Base-by-base conservation (phyloP, 2,797 vertebrate genomes). In the Epinephelus malabaricus region DNA sequence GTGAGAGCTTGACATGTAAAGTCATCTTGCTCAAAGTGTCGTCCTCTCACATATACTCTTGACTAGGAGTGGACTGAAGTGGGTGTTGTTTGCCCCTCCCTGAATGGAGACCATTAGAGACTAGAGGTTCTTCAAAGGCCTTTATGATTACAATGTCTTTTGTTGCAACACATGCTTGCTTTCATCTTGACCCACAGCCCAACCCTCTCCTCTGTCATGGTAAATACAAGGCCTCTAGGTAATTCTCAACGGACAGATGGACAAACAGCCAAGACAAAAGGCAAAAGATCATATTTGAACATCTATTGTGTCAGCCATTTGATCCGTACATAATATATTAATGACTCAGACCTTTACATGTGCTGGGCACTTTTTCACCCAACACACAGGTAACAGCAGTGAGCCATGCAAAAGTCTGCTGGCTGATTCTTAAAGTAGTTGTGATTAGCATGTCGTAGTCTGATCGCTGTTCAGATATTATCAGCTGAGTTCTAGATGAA, bases 101-200 rank as follows among this genome's bases (percentile, higher is more conserved):
- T 64, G 30, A 77, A 79, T 30, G 23, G 45, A 23, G 77, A 80
- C 78, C 85, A 89, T 89, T 85, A 92, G 21, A 87, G 83, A 76
- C 77, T 43, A 9, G 58, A 85, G 75, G 65, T 62, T 85, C 86
- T 88, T 89, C 81, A 91, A 85, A 90, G 86, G 66, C 78, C 25
- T 50, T 45, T 1, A 15, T 86, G 59, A 90, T 93, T 87, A 86
- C 86, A 84, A 79, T 79, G 87, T 83, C 79, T 78, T 89, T 89
- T 89, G 82, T 88, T 79, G 71, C 40, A 74, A 55, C 79, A 83
- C 80, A 87, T 86, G 85, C 75, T 83, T 66, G 61, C 88, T 93
- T 88, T 88, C 72, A 90, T 92, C 70, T 88, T 7, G 69, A 82
- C 63, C 55, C 25, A 23, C 11, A 13, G 78, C 78, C 82, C 77